These are phyloP conservation scores for Atta colombica DNA, from an alignment of 1,140 invertebrate species.

Conservation along the genomic window DNA sequence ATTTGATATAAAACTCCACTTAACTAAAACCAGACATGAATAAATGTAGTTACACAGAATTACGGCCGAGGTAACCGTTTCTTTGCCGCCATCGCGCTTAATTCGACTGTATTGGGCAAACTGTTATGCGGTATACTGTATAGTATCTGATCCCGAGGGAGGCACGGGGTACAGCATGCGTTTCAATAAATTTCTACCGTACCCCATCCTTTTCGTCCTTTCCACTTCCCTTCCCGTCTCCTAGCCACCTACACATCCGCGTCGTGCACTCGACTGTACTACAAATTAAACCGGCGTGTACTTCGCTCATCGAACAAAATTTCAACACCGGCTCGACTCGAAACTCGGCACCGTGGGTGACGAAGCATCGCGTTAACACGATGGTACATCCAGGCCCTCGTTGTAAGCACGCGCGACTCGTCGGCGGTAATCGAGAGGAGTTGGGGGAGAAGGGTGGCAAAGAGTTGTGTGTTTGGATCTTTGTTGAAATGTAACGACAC, in stretches of 20 bases:
- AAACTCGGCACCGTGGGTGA: conserved; percentile 72
- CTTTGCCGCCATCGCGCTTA: conserved; percentile 56
- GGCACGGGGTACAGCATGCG: conserved; percentile 72
- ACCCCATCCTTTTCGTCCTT: conserved; percentile 69
- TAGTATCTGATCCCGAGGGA: conserved; percentile 74
- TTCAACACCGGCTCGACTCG: conserved; percentile 75
- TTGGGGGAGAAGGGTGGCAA: background rate
- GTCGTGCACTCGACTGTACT: conserved; percentile 69
- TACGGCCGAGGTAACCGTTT: conserved; percentile 36
- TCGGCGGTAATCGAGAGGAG: conserved; percentile 47
- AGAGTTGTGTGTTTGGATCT: conserved; percentile 53
- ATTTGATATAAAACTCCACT: conserved; percentile 25
- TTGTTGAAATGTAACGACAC: conserved; percentile 50
- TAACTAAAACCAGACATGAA: conserved; percentile 27
- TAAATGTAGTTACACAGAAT: conserved; percentile 41
- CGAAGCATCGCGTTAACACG: conserved; percentile 76
- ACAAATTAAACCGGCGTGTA: conserved; percentile 80
- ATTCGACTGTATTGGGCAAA: conserved; percentile 70
- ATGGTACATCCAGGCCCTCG: conserved; percentile 66
- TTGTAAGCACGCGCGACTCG: conserved; percentile 59
- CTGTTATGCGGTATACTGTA: conserved; percentile 68
- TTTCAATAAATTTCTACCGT: conserved; percentile 83
- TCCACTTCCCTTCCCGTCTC: conserved; percentile 9
- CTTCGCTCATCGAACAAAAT: conserved; percentile 77
- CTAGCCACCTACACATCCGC: conserved; percentile 38